A percentile compares a stretch with the other conserved stretches of the same genome.
phyloP scores from a whole-genome alignment of 2,797 vertebrate species.

The Leptodactylus fallax region DNA sequence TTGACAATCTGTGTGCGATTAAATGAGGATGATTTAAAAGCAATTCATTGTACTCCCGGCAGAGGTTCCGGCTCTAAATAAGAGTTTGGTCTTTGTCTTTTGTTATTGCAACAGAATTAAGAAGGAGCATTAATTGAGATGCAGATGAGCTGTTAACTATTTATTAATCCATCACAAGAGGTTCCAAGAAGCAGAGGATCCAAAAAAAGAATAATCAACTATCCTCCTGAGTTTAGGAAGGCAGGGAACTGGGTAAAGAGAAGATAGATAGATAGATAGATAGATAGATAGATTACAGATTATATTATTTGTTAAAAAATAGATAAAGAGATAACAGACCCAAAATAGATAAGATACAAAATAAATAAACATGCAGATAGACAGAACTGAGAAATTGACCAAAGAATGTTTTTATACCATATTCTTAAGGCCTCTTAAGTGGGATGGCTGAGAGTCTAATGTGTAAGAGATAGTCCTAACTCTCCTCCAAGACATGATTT shows the following conservation, averaged over 20 bases:
- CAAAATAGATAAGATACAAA: too few relatives aligned
- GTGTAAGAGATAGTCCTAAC: too few relatives aligned
- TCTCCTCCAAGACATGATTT: too few relatives aligned
- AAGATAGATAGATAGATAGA: neutral
- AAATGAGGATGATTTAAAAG: constrained; percentile 64
- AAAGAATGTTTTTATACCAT: too few relatives aligned
- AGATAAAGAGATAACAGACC: too few relatives aligned
- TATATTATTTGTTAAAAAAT: too few relatives aligned
- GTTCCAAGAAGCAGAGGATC: neutral
- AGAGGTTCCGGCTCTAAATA: constrained; percentile 52
- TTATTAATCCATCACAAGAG: constrained; percentile 9
- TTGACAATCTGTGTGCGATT: constrained; percentile 62
- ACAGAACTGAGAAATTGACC: too few relatives aligned
- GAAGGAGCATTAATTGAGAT: constrained; percentile 40
- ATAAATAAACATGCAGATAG: too few relatives aligned
- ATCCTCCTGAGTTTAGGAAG: neutral
- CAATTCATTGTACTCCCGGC: constrained; percentile 48
- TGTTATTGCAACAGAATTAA: constrained; percentile 47
- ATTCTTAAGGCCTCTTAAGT: too few relatives aligned
- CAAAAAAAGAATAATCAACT: neutral
- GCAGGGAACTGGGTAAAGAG: neutral
- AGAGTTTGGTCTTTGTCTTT: constrained; percentile 55
- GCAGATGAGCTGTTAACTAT: constrained; percentile 43
- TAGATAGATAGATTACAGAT: neutral
- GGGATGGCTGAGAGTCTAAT: too few relatives aligned